phyloP scores from a whole-genome alignment of 2,113 vertebrate species.

The Hyperopisus bebe region DNA sequence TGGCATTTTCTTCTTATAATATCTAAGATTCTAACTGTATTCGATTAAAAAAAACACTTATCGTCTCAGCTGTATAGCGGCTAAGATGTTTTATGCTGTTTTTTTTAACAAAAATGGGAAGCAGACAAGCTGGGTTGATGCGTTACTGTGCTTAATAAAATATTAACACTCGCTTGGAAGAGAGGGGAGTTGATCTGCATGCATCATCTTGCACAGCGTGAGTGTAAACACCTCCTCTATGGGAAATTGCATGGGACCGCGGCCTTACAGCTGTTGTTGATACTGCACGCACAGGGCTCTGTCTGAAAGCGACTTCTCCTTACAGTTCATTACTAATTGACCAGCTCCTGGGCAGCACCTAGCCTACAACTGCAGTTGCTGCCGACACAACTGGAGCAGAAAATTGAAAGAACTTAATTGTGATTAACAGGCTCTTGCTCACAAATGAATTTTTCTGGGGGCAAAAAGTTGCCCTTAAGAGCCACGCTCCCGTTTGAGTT shows the following conservation, averaged over 20 bases:
- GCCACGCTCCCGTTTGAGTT: not conserved
- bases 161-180: not conserved
- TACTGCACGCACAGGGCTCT: constrained; percentile 27
- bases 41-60: not conserved
- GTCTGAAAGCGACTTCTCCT: constrained; percentile 37
- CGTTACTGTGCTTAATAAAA: not conserved
- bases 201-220: not conserved
- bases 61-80: not conserved
- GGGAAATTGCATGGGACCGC: not conserved
- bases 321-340: constrained; percentile 51
- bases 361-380: constrained; percentile 49
- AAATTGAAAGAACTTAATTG: constrained; percentile 42
- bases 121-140: not conserved
- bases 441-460: not conserved
- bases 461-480: not conserved
- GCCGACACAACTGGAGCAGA: constrained; percentile 57
- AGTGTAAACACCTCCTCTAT: not conserved
- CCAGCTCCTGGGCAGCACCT: constrained; percentile 34
- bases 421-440: constrained; percentile 31
- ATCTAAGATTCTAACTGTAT: not conserved
- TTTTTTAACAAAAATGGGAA: not conserved
- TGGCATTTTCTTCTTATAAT: not conserved
- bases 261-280: constrained; percentile 1
- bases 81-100: not conserved
- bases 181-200: not conserved